These are phyloP conservation scores for Gavia stellata DNA, from an alignment of 2,113 vertebrate species.

Conservation along the genomic window DNA sequence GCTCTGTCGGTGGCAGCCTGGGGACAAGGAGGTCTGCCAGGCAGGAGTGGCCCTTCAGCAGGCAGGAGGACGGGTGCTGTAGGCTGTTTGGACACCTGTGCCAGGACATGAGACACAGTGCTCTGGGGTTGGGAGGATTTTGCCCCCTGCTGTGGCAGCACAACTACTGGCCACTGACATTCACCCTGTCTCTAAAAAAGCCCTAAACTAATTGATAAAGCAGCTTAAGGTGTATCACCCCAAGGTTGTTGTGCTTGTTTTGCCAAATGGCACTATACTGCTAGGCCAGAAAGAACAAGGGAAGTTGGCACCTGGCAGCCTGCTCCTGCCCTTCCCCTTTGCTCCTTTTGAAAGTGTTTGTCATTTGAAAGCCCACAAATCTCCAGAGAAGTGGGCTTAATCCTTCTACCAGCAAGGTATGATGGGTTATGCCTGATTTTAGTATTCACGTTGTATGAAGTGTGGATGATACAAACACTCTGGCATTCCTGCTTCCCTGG, in stretches of 20 bases:
- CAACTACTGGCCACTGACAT: background rate
- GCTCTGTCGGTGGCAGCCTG: background rate
- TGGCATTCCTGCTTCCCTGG: background rate
- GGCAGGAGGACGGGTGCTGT: background rate
- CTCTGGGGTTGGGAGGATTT: background rate
- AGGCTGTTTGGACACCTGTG: background rate
- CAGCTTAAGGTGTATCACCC: background rate
- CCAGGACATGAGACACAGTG: fast-evolving
- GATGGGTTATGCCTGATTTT: background rate
- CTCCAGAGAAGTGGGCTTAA: background rate
- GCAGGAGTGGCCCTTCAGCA: background rate
- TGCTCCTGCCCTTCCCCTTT: background rate
- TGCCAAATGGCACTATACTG: background rate
- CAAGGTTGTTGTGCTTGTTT: background rate
- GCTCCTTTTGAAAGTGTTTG: background rate
- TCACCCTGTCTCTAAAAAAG: background rate
- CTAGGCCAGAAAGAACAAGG: background rate
- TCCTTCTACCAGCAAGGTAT: background rate
- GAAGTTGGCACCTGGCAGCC: background rate
- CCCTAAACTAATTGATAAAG: background rate
- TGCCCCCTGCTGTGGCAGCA: background rate
- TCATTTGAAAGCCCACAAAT: background rate
- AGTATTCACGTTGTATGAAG: background rate
- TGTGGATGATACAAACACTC: background rate
- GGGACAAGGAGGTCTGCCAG: background rate